These are phyloP conservation scores for Sebastolobus altivelis DNA, from an alignment of 2,797 vertebrate species.

Conservation along the genomic window DNA sequence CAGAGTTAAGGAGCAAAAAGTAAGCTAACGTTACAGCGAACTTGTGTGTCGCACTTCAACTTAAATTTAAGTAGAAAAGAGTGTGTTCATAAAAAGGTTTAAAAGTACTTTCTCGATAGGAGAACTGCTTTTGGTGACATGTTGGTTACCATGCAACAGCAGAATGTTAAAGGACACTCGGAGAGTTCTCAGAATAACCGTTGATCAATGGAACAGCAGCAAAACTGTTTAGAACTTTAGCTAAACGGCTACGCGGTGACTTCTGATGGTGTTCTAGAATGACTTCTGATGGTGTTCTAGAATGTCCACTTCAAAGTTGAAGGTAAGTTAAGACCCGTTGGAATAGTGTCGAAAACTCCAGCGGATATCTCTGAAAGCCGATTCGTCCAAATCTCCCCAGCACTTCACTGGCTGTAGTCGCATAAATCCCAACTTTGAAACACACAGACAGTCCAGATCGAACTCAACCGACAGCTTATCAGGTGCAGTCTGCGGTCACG, in stretches of 20 bases:
- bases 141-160: conserved; percentile 37
- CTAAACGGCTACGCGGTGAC: not conserved
- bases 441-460: conserved; percentile 23
- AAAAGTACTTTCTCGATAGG: conserved; percentile 30
- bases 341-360: conserved; percentile 35
- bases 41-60: conserved; percentile 28
- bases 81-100: conserved; percentile 53
- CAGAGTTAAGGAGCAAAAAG: conserved; percentile 38
- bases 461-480: conserved; percentile 61
- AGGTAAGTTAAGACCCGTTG: conserved; percentile 30
- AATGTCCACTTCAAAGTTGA: conserved; percentile 4
- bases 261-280: not conserved
- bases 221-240: conserved; percentile 13
- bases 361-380: conserved; percentile 45
- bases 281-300: not conserved
- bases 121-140: conserved; percentile 38
- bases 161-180: conserved; percentile 26
- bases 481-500: conserved; percentile 71
- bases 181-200: conserved; percentile 34
- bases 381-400: conserved; percentile 52
- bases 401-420: conserved; percentile 48
- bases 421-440: conserved; percentile 75
- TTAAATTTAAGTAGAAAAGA: conserved; percentile 12
- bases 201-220: conserved; percentile 19
- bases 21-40: not conserved